Conservation (phyloP, 2,797 vertebrate species). For the Coilia nasus region DNA sequence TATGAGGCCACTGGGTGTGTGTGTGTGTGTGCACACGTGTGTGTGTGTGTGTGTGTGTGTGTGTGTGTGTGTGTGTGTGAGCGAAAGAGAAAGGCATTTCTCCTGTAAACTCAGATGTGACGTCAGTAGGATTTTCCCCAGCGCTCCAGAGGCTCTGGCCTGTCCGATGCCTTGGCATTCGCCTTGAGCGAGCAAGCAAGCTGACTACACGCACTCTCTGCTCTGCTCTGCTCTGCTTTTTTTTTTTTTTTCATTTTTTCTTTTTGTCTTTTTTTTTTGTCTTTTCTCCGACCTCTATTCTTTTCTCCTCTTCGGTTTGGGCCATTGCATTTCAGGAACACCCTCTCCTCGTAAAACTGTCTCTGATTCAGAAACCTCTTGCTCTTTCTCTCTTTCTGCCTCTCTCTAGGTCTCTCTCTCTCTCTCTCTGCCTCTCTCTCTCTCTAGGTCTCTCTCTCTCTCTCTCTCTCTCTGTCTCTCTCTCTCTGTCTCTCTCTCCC, state of each 20-base stretch:
- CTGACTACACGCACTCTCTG: neutral
- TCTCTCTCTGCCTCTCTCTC: neutral
- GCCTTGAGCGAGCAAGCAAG: neutral
- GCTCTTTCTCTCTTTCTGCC: neutral
- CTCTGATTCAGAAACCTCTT: too few species aligned
- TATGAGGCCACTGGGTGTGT: neutral
- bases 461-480: too few species aligned
- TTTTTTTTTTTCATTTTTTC: too few species aligned
- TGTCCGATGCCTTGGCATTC: neutral
- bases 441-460: too few species aligned
- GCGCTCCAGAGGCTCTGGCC: conserved; percentile 1
- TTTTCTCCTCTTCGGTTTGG: too few species aligned
- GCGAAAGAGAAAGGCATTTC: neutral
- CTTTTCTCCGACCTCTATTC: too few species aligned
- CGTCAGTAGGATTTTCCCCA: conserved; percentile 22
- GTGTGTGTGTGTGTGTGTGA: neutral
- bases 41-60: neutral
- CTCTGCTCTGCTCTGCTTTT: neutral
- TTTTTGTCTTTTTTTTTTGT: too few species aligned
- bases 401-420: neutral
- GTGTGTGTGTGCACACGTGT: neutral
- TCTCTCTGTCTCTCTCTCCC: too few species aligned
- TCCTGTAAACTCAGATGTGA: conserved; percentile 14
- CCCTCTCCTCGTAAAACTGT: too few species aligned
- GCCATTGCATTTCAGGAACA: too few species aligned